Conservation (phyloP, 92 coral and sea anemone species). For the Palythoa heliodiscus region DNA sequence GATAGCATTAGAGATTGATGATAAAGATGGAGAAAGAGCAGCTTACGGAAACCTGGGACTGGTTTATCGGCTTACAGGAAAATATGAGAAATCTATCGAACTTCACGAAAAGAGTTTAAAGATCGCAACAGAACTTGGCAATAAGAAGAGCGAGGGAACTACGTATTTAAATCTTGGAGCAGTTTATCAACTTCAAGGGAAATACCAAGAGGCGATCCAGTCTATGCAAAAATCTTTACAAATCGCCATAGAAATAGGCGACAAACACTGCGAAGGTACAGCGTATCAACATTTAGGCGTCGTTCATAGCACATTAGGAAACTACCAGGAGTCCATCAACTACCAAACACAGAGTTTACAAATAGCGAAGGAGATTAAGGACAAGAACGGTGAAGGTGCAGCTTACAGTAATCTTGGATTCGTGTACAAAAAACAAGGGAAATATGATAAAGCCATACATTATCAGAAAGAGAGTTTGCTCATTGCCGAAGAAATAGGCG, state of each 20-base stretch:
- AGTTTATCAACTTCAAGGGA: neutral
- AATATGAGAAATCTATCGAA: neutral
- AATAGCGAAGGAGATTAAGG: neutral
- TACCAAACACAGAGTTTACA: neutral
- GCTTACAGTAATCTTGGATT: neutral
- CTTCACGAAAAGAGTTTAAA: neutral
- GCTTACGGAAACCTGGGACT: neutral
- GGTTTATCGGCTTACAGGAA: neutral
- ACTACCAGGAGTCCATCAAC: neutral
- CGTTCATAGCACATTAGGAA: neutral
- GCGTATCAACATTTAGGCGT: neutral
- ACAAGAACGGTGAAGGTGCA: neutral
- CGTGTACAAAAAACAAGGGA: neutral
- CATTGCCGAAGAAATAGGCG: neutral
- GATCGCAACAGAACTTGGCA: neutral
- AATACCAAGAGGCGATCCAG: conserved; percentile 32
- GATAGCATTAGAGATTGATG: neutral
- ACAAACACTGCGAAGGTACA: neutral
- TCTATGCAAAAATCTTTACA: neutral
- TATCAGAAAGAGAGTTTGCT: neutral
- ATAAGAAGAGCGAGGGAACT: neutral
- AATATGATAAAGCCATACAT: neutral
- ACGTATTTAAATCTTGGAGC: neutral
- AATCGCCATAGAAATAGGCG: neutral
- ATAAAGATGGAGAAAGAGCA: neutral